Conservation (phyloP, 2,113 vertebrate species). For the Ictidomys tridecemlineatus region DNA sequence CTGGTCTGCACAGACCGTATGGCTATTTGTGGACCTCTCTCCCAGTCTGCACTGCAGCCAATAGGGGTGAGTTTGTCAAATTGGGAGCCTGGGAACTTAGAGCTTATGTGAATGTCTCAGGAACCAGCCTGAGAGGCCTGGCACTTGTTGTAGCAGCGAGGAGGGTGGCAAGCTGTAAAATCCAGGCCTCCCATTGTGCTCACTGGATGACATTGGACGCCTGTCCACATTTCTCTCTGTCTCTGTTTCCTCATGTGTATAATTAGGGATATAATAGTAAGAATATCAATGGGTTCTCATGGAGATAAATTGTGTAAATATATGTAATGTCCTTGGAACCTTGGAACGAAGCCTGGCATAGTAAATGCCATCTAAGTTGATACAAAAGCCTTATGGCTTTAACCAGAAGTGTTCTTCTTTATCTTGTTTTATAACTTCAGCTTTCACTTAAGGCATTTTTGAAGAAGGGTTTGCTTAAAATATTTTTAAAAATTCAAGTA, state of each 20-base stretch:
- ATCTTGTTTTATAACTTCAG: neutral
- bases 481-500: neutral
- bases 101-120: neutral
- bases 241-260: neutral
- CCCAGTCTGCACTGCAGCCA: neutral
- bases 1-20: neutral
- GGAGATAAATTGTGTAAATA: neutral
- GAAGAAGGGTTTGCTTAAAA: neutral
- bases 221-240: neutral
- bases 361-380: neutral
- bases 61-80: neutral
- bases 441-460: neutral
- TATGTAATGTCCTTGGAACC: neutral
- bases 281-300: neutral
- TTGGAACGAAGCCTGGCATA: neutral
- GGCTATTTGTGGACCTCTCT: neutral
- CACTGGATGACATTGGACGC: neutral
- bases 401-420: neutral
- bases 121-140: neutral
- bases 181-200: neutral
- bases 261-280: neutral
- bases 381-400: neutral
- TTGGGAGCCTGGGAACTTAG: rapidly evolving
- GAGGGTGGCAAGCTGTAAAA: neutral
- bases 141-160: neutral